Evolutionary conservation across 1,140 invertebrate species (phyloP).

Genomic region (Drosophila dunni): DNA sequence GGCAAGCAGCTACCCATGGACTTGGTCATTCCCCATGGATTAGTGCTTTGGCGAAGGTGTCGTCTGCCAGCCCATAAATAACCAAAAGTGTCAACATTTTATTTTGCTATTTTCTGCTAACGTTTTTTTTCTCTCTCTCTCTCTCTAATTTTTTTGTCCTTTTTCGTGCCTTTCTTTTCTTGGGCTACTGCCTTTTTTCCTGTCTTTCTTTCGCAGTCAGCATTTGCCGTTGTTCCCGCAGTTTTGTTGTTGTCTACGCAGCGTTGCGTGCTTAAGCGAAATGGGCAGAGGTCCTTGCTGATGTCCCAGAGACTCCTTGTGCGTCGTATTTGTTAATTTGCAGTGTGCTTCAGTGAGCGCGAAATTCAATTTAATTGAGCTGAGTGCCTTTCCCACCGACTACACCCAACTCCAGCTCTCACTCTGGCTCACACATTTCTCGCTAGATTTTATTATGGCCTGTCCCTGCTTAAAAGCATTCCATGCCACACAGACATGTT

Average conservation of each 20-base stretch:
- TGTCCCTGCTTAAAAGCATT: constrained; percentile 75
- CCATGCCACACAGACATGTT: constrained; percentile 55
- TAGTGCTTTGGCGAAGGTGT: constrained; percentile 71
- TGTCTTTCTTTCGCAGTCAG: constrained; percentile 7
- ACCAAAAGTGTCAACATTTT: constrained; percentile 83
- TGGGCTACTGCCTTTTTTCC: not conserved
- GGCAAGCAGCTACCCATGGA: not conserved
- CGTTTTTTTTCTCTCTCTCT: constrained; percentile 47
- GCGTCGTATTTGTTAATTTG: constrained; percentile 76
- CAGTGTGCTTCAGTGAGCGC: constrained; percentile 81
- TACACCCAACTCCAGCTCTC: constrained; percentile 1
- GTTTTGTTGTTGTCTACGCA: constrained; percentile 58
- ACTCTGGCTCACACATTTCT: constrained; percentile 73
- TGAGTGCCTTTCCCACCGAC: constrained; percentile 54
- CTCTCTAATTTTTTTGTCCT: not conserved
- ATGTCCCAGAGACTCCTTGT: constrained; percentile 35
- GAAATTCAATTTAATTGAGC: constrained; percentile 84
- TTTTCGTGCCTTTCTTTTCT: constrained; percentile 2
- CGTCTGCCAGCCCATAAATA: constrained; percentile 76
- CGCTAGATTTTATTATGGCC: constrained; percentile 78
- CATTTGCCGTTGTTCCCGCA: constrained; percentile 16
- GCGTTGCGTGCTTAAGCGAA: constrained; percentile 79
- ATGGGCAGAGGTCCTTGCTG: constrained; percentile 62
- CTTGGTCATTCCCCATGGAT: constrained; percentile 68
- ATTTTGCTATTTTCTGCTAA: constrained; percentile 79